Conservation (phyloP, 2,888 invertebrate genomes). For the Aporophyla nigra region DNA sequence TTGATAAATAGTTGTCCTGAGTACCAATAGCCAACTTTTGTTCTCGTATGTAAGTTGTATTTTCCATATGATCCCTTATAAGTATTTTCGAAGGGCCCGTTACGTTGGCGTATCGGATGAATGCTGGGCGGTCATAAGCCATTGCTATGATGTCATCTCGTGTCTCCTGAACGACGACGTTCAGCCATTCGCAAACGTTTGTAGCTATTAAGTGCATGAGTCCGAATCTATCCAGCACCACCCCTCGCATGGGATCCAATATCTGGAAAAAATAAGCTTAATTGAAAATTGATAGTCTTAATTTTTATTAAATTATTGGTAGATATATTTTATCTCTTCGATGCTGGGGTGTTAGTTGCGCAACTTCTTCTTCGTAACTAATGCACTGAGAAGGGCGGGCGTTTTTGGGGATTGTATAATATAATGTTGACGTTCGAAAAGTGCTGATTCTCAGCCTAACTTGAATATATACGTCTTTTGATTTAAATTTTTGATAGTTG, state of each 20-base stretch:
- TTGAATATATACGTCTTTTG: no score
- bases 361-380: no score
- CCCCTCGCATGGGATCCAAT: constrained; percentile 87
- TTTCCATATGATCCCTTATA: constrained; percentile 74
- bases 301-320: background rate
- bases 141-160: constrained; percentile 94
- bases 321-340: background rate
- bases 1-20: constrained; percentile 61
- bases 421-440: no score
- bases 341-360: no score
- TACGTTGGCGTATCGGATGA: constrained; percentile 82
- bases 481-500: background rate
- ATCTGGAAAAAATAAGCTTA: constrained; percentile 72
- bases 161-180: constrained; percentile 96
- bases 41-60: constrained; percentile 72
- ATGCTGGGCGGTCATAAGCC: constrained; percentile 80
- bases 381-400: no score
- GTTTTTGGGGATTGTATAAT: no score
- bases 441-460: no score
- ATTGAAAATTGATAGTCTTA: background rate
- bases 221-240: constrained; percentile 93
- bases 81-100: constrained; percentile 76
- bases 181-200: constrained; percentile 98
- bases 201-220: constrained; percentile 98
- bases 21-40: constrained; percentile 44